Base-by-base conservation (phyloP, 2,797 vertebrate species). In the Gymnothorax reevesii region DNA sequence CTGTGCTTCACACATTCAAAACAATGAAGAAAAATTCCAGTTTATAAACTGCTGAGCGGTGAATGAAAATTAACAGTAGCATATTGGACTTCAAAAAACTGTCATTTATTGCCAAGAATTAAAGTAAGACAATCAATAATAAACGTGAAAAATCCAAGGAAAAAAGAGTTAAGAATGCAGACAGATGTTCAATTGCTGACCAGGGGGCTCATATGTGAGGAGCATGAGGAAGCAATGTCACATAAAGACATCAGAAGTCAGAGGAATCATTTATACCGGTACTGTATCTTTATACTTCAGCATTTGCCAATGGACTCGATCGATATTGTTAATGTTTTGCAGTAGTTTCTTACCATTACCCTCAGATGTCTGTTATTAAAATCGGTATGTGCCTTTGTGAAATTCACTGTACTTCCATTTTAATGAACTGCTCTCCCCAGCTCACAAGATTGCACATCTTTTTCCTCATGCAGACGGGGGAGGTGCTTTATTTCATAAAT, bases 251-350 rank as follows among this genome's bases (percentile, higher is more conserved):
- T 95, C 96, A 42, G 33, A 94, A 94, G 91, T 91, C 93, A 90
- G 93, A 93, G 92, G 91, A 94, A 92, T 96, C 94, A 95, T 96
- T 96, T 95, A 94, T 91, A 90, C 90, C 92, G 92, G 95, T 95
- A 93, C 96, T 96, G 95, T 96, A 93, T 90, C 95, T 93, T 94
- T 95, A 95, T 42, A 94, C 94, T 93, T 94, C 94, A 95, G 94
- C 93, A 94, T 88, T 91, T 93, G 92, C 95, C 95, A 96, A 93
- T 94, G 94, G 92, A 94, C 93, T 96, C 96, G 94, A 96, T 96
- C 94, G 95, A 94, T 95, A 95, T 93, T 94, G 95, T 95, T 96
- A 95, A 96, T 95, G 96, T 95, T 96, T 95, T 93, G 95, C 95
- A 94, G 15, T 77, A 42, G 15, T 7, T 93, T 94, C 93, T 95